phyloP scores from a whole-genome alignment of 2,797 vertebrate species.

The Syngnathus acus region DNA sequence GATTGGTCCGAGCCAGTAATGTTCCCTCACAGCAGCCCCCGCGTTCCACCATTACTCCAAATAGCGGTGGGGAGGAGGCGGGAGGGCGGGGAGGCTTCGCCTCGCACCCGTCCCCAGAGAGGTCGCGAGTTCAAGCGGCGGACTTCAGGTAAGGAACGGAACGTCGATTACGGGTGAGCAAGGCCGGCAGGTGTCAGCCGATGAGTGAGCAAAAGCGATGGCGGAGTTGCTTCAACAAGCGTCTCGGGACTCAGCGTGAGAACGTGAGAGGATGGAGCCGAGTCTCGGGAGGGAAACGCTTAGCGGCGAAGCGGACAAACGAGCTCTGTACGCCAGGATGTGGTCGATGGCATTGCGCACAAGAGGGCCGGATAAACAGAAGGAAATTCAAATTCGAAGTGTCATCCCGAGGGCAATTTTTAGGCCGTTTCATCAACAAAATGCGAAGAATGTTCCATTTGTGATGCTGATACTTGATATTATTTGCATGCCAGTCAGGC shows the following conservation, averaged over 20 bases:
- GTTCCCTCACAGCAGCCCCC: constrained; percentile 53
- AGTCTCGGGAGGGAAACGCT: neutral
- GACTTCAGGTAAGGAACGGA: constrained; percentile 54
- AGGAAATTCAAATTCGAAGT: neutral
- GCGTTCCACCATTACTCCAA: constrained; percentile 62
- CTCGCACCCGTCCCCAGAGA: constrained; percentile 48
- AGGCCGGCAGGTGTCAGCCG: constrained; percentile 18
- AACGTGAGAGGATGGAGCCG: neutral
- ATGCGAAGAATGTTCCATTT: neutral
- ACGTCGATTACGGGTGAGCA: constrained; percentile 33
- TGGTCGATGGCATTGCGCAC: neutral
- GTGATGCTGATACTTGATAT: neutral
- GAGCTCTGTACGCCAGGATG: neutral
- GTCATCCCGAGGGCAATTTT: too few species aligned
- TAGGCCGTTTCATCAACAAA: neutral
- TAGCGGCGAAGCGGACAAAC: neutral
- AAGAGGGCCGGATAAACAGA: too few species aligned
- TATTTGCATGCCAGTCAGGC: neutral
- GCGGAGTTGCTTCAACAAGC: neutral
- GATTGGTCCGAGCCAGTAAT: constrained; percentile 63
- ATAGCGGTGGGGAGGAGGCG: constrained; percentile 38
- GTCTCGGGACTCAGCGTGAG: neutral
- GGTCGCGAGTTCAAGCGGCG: constrained; percentile 53
- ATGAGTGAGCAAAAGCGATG: constrained; percentile 18
- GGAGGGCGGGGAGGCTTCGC: constrained; percentile 7